Base-by-base conservation (phyloP, 2,888 invertebrate genomes). In the Trichopoda pennipes region DNA sequence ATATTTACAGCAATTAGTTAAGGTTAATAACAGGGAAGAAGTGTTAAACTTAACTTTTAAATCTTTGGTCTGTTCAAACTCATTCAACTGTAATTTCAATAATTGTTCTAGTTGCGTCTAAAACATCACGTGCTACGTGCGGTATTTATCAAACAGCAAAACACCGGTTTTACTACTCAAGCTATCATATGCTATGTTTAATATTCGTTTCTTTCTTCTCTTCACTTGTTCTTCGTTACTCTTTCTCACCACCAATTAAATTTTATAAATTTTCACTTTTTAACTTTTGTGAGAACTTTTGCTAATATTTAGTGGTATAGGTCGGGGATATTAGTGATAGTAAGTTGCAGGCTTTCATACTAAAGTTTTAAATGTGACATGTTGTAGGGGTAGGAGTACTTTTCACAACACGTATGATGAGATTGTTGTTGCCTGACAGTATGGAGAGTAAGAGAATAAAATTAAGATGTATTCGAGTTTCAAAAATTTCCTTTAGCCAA, bases 91-190 rank as follows among this genome's bases (percentile, higher is more conserved):
- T 70, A 51, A 56, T 63, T 77, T 49, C 28, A 51, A 70, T 38
- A 44, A 70, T 56, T 56, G n/a, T 56, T 53, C 19, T 17, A 12
- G 44, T 35, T 69, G 44, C 42, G 56, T 35, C 14, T 8, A 38
- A 68, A 68, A 55, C 38, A 68, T 72, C 82, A 79, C 82, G 82
- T 82, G 82, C 66, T 66, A 12, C 74, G 75, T 75, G 70, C 42
- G 17, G 19, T n/a, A 58, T 74, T 64, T 58, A 58, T 53, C 81
- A 69, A 66, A 35, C 58, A 68, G 64, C 75, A 61, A 61, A 72
- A 75, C 55, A 49, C 16, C 56, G 60, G n/a, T 12, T 9, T 16
- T n/a, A 14, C 6, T n/a, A n/a, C 12, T 44, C 16, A 44, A 16
- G 17, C n/a, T 19, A n/a, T 53, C 28, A 10, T 32, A 16, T 38